Evolutionary conservation across 1,140 invertebrate genomes (phyloP), one percentile per base, ranked within the genome.

Genomic region (Drosophila sp.): DNA sequence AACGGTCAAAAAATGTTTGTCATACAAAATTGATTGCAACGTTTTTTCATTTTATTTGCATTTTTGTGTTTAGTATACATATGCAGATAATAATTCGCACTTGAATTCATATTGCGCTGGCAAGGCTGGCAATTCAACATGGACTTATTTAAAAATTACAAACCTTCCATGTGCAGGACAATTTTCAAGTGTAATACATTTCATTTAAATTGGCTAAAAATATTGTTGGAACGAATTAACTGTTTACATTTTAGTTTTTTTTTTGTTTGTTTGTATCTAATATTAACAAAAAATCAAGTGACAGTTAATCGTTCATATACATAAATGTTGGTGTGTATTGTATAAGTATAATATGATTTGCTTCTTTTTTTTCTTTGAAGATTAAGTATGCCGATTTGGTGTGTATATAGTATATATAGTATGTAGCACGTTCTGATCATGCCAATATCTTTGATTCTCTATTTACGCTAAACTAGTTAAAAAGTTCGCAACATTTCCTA

Each of bases 51-150:
- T 69, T 78, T 75, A 80, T 72, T 78, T 75, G 46, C 45, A 56
- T 56, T 43, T 36, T 40, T 62, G 43, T 82, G 64, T 76, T 70
- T 78, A 64, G 75, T 54, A 50, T 77, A 79, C 65, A 71, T 59
- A 53, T 38, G 67, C 64, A 56, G 25, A 41, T 62, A 62, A 62
- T 64, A 65, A 65, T 65, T 65, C 65, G 69, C 62, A 72, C 51
- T 65, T 57, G 61, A 34, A 34, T 41, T 41, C 56, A 76, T 64
- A 46, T 32, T 40, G 51, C 61, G 41, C 25, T 48, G 34, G 25
- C 29, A 40, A 53, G 58, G 38, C 54, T 64, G 72, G 70, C 78
- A 65, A 73, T 61, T 56, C 54, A 72, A 58, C 54, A 48, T 25
- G 27, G 45, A 21, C 8, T 7, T 13, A 43, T 54, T 36, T 11